Base-by-base conservation (phyloP, 2,113 vertebrate genomes). In the Urocynchramus pylzowi region DNA sequence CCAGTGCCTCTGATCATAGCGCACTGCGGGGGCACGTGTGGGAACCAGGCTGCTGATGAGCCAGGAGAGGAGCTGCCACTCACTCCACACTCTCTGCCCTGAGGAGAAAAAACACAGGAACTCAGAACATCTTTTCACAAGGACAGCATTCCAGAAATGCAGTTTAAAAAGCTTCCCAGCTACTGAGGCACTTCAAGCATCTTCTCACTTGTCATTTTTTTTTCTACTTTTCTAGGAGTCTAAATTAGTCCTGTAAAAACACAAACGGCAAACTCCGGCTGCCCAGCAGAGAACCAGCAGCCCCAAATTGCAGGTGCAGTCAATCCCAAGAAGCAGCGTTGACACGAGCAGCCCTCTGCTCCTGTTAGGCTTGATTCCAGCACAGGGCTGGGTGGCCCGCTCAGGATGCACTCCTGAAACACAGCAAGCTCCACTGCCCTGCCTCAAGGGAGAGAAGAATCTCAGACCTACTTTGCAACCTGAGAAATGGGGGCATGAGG, bases 1-100 rank as follows among this genome's bases (percentile, higher is more conserved):
- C 56, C 35, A 8, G 44, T 0, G 18, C 89, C 75, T 73, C 90
- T 91, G 77, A 18, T 95, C 95, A 94, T 91, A 94, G 88, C 52
- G 76, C 45, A 42, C 7, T 3, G 27, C 70, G 6, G 67, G 67
- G 26, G 13, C 61, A 21, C 15, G 1, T 1, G 33, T 1, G 45
- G 7, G 78, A 41, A 42, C 3, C 5, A 0, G 84, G 88, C 69
- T 42, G 28, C 50, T 9, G 8, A 26, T 1, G 16, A 13, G 15
- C 74, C 85, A 17, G 52, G 6, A 69, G 30, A 39, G 73, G 39
- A 50, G 87, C 70, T 2, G 50, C 2, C 16, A 37, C 20, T 18
- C 57, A 4, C 71, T 52, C 17, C 27, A 56, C 4, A 5, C 65
- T 68, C 59, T 78, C 26, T 0, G 5, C 18, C 47, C 79, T n/a